phyloP scores from a whole-genome alignment of 1,140 invertebrate genomes.

The Antheraea mylitta region DNA sequence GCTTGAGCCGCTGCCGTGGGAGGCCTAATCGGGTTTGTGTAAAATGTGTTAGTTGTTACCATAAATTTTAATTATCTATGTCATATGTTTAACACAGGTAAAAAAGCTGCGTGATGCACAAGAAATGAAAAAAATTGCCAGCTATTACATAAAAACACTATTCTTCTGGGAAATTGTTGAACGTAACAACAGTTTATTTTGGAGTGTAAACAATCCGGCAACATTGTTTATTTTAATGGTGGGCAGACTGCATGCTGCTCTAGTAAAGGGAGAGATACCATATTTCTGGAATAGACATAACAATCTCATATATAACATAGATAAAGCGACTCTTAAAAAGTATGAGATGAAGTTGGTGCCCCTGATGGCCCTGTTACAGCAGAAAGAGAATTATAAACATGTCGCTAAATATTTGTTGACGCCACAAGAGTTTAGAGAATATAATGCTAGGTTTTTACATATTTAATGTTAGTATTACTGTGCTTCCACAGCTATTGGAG shows the following conservation, averaged over 20 bases:
- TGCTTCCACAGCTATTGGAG: background rate
- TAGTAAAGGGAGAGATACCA: conserved; percentile 33
- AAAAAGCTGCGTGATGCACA: conserved; percentile 53
- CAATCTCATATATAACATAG: conserved; percentile 42
- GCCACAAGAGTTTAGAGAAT: conserved; percentile 29
- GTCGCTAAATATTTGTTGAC: conserved; percentile 48
- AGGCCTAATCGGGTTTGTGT: too few relatives aligned
- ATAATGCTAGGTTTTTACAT: conserved; percentile 1
- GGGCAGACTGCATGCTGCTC: conserved; percentile 31
- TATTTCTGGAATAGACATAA: conserved; percentile 57
- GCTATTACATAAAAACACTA: conserved; percentile 61
- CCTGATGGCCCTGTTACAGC: conserved; percentile 36
- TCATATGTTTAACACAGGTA: conserved; percentile 37
- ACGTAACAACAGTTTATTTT: conserved; percentile 30
- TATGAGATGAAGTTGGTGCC: conserved; percentile 33
- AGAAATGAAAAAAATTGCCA: conserved; percentile 47
- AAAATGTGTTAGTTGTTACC: too few relatives aligned
- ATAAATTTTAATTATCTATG: background rate
- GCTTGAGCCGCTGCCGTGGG: too few relatives aligned
- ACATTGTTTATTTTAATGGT: conserved; percentile 48
- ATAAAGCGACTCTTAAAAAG: conserved; percentile 17
- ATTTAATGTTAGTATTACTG: background rate
- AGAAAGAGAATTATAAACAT: conserved; percentile 28
- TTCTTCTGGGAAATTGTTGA: conserved; percentile 52
- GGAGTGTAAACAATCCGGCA: conserved; percentile 35